Evolutionary conservation across 2,797 vertebrate species (phyloP), one percentile per base, ranked within the genome.

Genomic region (Pachyuromys duprasi): DNA sequence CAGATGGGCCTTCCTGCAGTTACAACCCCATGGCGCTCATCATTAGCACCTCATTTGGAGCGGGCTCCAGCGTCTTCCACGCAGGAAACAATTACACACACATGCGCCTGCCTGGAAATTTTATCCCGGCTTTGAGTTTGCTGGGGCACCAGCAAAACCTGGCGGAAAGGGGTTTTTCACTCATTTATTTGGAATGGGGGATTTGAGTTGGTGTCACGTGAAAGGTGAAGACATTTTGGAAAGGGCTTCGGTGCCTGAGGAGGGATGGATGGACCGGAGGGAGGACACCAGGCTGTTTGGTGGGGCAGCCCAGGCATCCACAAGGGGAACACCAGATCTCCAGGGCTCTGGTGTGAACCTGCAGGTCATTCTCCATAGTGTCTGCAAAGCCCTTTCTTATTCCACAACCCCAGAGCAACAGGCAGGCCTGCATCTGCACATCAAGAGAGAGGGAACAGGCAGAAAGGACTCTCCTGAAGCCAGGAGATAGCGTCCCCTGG

Each of bases 11-110:
- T 93, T 5, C 49, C 76, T 55, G 8, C 49, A 80, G 95, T 90
- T 89, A 90, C 94, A 74, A 95, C 91, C 94, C 94, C 87, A 90
- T 18, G 76, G 72, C 0, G 13, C 89, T 95, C 93, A 72, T 97
- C 96, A 96, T 97, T 95, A 97, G 93, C 97, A 97, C 97, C 93
- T 97, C 96, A 93, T 97, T 95, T 95, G 87, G 84, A 96, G n/a
- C 84, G 28, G 90, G 84, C 90, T 90, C 78, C 84, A 65, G 0
- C 5, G 81, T 94, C 96, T 93, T 93, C 94, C 94, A 94, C 87
- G 81, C 96, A 83, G 96, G 97, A 97, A 97, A 95, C 94, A 96
- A 96, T 97, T 96, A 97, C 84, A 89, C 63, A 95, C 96, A 96
- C 65, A 72, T 86, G 96, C 13, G 8, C 90, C 84, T 31, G 49